Conservation (phyloP, 1,140 invertebrate species). For the Heterodera carotae region DNA sequence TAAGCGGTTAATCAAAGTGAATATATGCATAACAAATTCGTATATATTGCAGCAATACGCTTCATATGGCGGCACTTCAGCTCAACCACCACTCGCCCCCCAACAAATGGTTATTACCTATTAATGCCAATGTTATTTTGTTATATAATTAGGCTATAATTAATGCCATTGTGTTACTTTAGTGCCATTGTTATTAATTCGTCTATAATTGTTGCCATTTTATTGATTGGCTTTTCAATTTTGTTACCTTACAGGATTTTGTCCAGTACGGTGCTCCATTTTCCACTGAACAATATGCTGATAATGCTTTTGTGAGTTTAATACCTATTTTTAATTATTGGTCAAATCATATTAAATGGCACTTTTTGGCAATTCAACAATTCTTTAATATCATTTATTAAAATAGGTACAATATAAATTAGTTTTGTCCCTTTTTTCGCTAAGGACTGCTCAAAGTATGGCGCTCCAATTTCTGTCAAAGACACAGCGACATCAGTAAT, state of each 20-base stretch:
- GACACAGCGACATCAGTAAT: neutral
- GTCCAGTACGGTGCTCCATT: neutral
- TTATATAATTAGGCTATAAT: too few species aligned
- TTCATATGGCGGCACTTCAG: too few species aligned
- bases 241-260: neutral
- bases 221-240: neutral
- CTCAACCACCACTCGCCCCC: too few species aligned
- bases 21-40: neutral
- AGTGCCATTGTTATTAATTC: too few species aligned
- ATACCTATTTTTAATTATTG: too few species aligned
- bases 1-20: neutral
- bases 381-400: neutral
- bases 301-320: neutral
- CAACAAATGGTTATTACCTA: too few species aligned
- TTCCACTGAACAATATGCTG: neutral
- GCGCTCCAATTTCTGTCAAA: neutral
- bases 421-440: neutral
- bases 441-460: conserved; percentile 7
- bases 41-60: too few species aligned
- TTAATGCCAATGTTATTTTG: too few species aligned
- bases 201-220: neutral
- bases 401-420: neutral
- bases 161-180: too few species aligned
- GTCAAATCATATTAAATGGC: too few species aligned
- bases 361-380: too few species aligned